Base-by-base conservation (phyloP, 2,888 invertebrate genomes). In the Apotomis capreana region DNA sequence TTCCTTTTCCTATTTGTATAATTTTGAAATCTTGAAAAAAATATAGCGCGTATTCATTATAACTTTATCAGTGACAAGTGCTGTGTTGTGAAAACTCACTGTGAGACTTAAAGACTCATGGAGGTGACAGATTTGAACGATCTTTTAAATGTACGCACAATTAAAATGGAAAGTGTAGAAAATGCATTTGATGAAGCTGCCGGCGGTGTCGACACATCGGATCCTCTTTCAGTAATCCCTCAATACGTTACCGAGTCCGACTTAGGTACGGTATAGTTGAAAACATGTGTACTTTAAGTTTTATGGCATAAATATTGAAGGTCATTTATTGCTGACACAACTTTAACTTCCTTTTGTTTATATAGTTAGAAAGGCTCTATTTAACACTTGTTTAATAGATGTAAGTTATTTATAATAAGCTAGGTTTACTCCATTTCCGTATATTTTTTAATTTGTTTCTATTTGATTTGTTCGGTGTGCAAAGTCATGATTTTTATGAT, bases 211-310 rank as follows among this genome's bases (percentile, higher is more conserved):
- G 92, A 89, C 74, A 76, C 83, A 3, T 77, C 86, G 0, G 91
- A 91, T 78, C 83, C 89, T 4, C 70, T 91, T 58, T 85, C 91
- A 8, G 85, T 91, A n/a, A 88, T 93, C 49, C 89, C 90, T 3
- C 92, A 93, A 70, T 94, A 93, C 74, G 94, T 93, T 4, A 88
- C 90, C 0, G 94, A 94, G 74, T 85, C 89, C 1, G 94, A 94
- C 78, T 83, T 94, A 71, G 91, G 94, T 94, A 82, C 81, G 86
- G 78, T 55, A 57, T 46, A 10, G 0, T n/a, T 26, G 5, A 8
- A 26, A 9, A 40, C 13, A 26, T 44, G n/a, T n/a, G 8, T 3
- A 15, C 2, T 4, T 26, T 55, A 8, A 15, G 44, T 46, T 12
- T n/a, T n/a, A 46, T 9, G 9, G n/a, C n/a, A 46, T n/a, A 44